phyloP scores from a whole-genome alignment of 2,113 vertebrate genomes.

The Suricata suricatta region DNA sequence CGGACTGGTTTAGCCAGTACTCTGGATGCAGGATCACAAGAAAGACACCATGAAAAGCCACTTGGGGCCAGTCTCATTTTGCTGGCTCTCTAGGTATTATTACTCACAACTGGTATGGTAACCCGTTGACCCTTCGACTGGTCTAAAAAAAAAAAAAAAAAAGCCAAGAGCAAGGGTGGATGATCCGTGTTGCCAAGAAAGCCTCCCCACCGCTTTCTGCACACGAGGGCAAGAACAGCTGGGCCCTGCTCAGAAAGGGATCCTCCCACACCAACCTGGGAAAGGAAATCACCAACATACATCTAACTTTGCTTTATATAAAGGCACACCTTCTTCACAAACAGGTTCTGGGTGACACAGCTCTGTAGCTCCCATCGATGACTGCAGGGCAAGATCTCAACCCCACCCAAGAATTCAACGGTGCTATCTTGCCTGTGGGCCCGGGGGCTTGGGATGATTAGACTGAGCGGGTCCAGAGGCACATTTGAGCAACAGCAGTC shows the following conservation, averaged over 20 bases:
- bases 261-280: background rate
- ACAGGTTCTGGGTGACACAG: background rate
- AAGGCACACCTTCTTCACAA: background rate
- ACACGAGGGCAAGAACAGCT: background rate
- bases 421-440: background rate
- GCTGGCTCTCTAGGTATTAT: constrained; percentile 19
- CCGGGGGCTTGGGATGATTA: background rate
- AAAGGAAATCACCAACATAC: background rate
- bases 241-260: background rate
- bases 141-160: background rate
- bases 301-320: background rate
- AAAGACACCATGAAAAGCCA: constrained; percentile 59
- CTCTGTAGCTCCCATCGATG: rapidly evolving
- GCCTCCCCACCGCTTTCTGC: background rate
- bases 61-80: constrained; percentile 39
- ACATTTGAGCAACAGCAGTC: constrained; percentile 44
- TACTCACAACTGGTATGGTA: background rate
- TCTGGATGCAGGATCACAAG: constrained; percentile 45
- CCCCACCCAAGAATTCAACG: background rate
- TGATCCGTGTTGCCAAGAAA: background rate
- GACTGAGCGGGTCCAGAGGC: constrained; percentile 43
- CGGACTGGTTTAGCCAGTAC: constrained; percentile 74
- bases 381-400: background rate
- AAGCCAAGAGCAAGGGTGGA: background rate
- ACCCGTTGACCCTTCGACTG: background rate